Percentiles rank a stretch among this genome's conserved stretches.
Evolutionary conservation across 2,113 vertebrate genomes (phyloP).

Genomic region (Muntiacus muntjak): DNA sequence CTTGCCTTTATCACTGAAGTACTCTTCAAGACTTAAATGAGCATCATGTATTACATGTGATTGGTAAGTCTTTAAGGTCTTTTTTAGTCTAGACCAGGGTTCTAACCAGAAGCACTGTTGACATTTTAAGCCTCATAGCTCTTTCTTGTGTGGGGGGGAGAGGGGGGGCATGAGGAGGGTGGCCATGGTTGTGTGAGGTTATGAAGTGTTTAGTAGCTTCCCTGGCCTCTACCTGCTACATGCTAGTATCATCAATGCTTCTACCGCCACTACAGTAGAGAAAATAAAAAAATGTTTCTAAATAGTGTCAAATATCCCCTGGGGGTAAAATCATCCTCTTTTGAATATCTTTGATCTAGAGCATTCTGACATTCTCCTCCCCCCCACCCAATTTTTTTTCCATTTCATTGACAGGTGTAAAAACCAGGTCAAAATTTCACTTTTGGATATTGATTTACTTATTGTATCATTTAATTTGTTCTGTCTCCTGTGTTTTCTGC

Average conservation of each 20-base stretch:
- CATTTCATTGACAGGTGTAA: not conserved
- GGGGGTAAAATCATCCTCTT: not conserved
- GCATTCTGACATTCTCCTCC: not conserved
- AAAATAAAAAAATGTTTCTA: not conserved
- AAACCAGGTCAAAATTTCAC: not conserved
- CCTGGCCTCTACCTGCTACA: not conserved
- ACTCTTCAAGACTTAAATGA: not conserved
- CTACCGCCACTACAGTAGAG: not conserved
- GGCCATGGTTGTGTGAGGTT: rapidly evolving
- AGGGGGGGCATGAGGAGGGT: too few species aligned
- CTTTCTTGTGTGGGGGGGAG: not conserved
- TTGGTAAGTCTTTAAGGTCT: not conserved
- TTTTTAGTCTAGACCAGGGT: not conserved
- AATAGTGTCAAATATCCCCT: not conserved
- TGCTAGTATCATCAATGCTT: not conserved
- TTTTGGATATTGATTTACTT: not conserved
- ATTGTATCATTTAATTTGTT: not conserved
- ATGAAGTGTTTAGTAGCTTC: not conserved
- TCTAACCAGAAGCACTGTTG: not conserved
- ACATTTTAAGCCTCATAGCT: not conserved
- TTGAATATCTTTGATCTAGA: not conserved
- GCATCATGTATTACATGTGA: too few species aligned
- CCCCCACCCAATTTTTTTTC: not conserved
- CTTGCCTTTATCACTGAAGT: not conserved
- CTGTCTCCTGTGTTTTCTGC: not conserved